phyloP scores from a whole-genome alignment of 2,888 invertebrate species.

The Argyresthia goedartella region DNA sequence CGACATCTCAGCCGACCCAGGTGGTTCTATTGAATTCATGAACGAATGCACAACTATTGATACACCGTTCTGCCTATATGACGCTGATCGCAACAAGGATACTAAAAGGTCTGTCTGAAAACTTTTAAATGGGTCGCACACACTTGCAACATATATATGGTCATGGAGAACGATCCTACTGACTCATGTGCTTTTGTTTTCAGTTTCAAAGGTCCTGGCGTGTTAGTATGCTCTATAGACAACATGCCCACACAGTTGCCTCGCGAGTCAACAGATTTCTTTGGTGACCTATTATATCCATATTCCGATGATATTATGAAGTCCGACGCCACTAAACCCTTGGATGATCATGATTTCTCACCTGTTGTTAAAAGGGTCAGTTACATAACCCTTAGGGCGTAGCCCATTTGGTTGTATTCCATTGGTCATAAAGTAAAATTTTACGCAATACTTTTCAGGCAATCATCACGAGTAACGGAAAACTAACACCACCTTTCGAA shows the following conservation, averaged over 20 bases:
- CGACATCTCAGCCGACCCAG: slow-evolving; percentile 99
- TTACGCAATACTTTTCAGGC: slow-evolving; percentile 71
- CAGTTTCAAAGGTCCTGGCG: slow-evolving; percentile 96
- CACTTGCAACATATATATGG: no score
- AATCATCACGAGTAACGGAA: slow-evolving; percentile 96
- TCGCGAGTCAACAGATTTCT: slow-evolving; percentile 96
- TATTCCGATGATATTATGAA: slow-evolving; percentile 89
- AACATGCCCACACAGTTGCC: slow-evolving; percentile 99
- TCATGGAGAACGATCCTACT: no score
- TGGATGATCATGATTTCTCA: slow-evolving; percentile 83
- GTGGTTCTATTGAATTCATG: slow-evolving; percentile 99
- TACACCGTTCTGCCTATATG: slow-evolving; percentile 99
- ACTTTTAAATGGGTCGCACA: background rate
- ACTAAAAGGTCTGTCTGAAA: slow-evolving; percentile 80
- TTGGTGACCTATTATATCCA: slow-evolving; percentile 93
- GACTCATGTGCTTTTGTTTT: background rate
- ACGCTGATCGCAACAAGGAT: slow-evolving; percentile 97
- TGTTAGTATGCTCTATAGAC: slow-evolving; percentile 99
- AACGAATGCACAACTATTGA: slow-evolving; percentile 99
- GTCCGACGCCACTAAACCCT: slow-evolving; percentile 83
- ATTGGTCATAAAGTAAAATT: background rate
- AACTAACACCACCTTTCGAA: slow-evolving; percentile 91
- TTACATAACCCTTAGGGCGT: slow-evolving; percentile 5
- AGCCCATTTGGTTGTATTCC: background rate
- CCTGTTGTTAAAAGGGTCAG: slow-evolving; percentile 78